A percentile compares a stretch with the other conserved stretches of the same genome.
These are phyloP conservation scores for Phasia obesa DNA, from an alignment of 2,888 invertebrate species.

Conservation along the genomic window DNA sequence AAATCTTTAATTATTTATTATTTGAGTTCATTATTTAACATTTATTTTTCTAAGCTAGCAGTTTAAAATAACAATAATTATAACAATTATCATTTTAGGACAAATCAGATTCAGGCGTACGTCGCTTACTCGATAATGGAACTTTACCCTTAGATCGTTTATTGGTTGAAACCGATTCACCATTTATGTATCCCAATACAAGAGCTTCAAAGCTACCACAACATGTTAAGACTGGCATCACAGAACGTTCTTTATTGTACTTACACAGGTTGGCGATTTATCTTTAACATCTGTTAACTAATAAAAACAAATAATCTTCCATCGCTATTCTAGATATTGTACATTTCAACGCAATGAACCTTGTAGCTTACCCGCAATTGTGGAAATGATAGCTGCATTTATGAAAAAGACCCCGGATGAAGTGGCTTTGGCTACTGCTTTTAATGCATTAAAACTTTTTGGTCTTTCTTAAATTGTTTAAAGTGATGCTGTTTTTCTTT, in stretches of 20 bases:
- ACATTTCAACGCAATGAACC: constrained; percentile 98
- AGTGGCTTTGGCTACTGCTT: constrained; percentile 94
- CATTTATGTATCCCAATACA: constrained; percentile 98
- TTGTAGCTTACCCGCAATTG: constrained; percentile 94
- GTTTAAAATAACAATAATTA: too few relatives aligned
- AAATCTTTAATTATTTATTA: too few relatives aligned
- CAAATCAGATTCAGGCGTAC: constrained; percentile 94
- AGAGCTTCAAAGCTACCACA: constrained; percentile 94
- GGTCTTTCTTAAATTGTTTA: constrained; percentile 86
- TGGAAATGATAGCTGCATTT: constrained; percentile 97
- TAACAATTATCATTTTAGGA: constrained; percentile 84
- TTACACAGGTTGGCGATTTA: constrained; percentile 79
- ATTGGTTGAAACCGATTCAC: constrained; percentile 95
- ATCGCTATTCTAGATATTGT: constrained; percentile 86
- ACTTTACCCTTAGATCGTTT: constrained; percentile 92
- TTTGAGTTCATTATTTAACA: not conserved
- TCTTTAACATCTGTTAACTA: not conserved
- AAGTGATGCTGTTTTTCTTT: constrained; percentile 52
- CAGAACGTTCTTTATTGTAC: constrained; percentile 87
- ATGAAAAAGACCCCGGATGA: constrained; percentile 93
- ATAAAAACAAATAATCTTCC: not conserved
- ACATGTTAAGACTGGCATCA: constrained; percentile 93
- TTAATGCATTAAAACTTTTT: constrained; percentile 95
- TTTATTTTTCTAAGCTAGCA: too few relatives aligned
- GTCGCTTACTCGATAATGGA: constrained; percentile 91